These are phyloP conservation scores for Jordanella pulchra DNA, from an alignment of 2,797 vertebrate genomes.

Conservation along the genomic window DNA sequence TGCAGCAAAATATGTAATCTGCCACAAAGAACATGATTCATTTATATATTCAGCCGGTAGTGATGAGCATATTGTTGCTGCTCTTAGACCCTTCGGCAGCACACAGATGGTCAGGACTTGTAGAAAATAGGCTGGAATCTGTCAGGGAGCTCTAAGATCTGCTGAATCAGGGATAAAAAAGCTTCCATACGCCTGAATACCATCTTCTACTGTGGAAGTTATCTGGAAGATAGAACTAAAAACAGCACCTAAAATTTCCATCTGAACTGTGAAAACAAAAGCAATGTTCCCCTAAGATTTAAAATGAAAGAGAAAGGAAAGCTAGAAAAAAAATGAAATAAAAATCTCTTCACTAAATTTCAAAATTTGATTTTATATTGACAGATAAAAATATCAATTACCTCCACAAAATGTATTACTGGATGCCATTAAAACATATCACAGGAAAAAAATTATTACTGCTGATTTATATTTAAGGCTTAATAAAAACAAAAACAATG, in stretches of 20 bases:
- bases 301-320: background rate
- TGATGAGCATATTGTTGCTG: conserved; percentile 95
- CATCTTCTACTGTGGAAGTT: too few species aligned
- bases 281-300: too few species aligned
- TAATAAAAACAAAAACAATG: too few species aligned
- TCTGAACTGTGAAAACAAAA: background rate
- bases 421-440: too few species aligned
- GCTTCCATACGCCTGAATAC: background rate
- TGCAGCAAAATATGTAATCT: conserved; percentile 9
- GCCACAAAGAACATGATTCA: conserved; percentile 93
- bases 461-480: too few species aligned
- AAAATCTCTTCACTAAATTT: too few species aligned
- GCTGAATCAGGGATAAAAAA: conserved; percentile 15
- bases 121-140: conserved; percentile 12
- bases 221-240: background rate
- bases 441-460: too few species aligned
- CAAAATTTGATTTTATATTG: too few species aligned
- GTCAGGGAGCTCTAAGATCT: conserved; percentile 6
- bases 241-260: background rate
- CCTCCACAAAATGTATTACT: too few species aligned
- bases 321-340: too few species aligned
- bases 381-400: too few species aligned
- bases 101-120: conserved; percentile 32
- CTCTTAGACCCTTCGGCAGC: conserved; percentile 74
- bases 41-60: conserved; percentile 96